phyloP scores from a whole-genome alignment of 2,888 invertebrate species.

The Schizaphis graminum region DNA sequence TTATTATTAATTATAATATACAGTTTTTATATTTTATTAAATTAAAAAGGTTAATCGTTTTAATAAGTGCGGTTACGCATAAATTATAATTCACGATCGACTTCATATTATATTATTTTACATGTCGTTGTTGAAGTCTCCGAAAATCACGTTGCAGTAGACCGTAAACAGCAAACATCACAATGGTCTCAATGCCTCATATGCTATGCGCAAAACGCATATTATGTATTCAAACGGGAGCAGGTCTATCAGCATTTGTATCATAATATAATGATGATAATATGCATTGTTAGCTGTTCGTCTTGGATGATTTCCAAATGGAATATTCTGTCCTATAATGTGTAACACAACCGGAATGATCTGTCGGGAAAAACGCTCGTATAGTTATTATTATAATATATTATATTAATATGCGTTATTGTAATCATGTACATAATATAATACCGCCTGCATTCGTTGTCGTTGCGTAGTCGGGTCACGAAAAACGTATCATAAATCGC shows the following conservation, averaged over 20 bases:
- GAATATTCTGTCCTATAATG: no score
- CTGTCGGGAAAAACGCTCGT: background rate
- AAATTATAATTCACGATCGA: no score
- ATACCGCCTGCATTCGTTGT: no score
- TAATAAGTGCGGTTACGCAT: no score
- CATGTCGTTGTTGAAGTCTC: no score
- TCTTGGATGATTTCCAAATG: background rate
- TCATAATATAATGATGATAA: background rate
- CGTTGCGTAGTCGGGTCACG: no score
- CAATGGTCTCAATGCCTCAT: background rate
- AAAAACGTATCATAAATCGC: background rate
- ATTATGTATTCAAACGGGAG: background rate
- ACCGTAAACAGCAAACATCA: background rate
- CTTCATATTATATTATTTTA: no score
- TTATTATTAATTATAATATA: background rate
- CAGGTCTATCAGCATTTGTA: background rate
- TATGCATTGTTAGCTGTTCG: background rate
- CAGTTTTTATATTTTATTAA: no score
- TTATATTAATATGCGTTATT: background rate
- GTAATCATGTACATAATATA: background rate
- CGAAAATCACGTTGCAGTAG: no score
- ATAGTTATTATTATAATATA: background rate
- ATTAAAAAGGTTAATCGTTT: no score
- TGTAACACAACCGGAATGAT: background rate
- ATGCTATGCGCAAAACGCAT: background rate